A percentile compares a stretch with the other conserved stretches of the same genome.
phyloP scores from a whole-genome alignment of 2,888 invertebrate genomes.

The Charanyca ferruginea region DNA sequence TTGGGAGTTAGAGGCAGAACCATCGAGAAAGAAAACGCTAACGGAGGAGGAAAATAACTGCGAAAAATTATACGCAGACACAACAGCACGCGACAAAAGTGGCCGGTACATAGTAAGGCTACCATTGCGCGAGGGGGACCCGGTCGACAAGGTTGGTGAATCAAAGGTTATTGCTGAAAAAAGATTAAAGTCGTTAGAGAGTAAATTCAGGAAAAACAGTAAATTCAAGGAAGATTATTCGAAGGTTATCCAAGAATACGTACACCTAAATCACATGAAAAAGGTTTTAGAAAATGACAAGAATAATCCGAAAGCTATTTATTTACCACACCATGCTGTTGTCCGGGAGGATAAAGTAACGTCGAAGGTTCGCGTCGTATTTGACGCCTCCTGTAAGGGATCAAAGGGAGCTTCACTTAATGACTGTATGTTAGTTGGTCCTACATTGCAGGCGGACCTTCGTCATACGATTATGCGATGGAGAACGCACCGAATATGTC shows the following conservation, averaged over 20 bases:
- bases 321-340: no score
- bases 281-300: neutral
- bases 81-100: neutral
- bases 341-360: no score
- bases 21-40: neutral
- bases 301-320: neutral
- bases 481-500: constrained; percentile 1
- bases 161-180: constrained; percentile 8
- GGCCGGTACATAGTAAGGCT: constrained; percentile 14
- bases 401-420: neutral
- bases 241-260: constrained; percentile 12
- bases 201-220: neutral
- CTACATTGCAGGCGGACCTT: neutral
- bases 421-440: neutral
- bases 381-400: no score
- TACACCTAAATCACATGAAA: constrained; percentile 4
- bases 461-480: constrained; percentile 7
- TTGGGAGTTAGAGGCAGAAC: constrained; percentile 6
- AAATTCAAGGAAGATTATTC: constrained; percentile 1
- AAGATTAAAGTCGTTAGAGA: constrained; percentile 10
- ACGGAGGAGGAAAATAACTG: constrained; percentile 16
- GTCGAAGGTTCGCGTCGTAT: no score
- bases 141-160: neutral
- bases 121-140: constrained; percentile 6
- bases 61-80: neutral